Evolutionary conservation across 2,113 vertebrate genomes (phyloP).

Genomic region (Ammospiza caudacuta): DNA sequence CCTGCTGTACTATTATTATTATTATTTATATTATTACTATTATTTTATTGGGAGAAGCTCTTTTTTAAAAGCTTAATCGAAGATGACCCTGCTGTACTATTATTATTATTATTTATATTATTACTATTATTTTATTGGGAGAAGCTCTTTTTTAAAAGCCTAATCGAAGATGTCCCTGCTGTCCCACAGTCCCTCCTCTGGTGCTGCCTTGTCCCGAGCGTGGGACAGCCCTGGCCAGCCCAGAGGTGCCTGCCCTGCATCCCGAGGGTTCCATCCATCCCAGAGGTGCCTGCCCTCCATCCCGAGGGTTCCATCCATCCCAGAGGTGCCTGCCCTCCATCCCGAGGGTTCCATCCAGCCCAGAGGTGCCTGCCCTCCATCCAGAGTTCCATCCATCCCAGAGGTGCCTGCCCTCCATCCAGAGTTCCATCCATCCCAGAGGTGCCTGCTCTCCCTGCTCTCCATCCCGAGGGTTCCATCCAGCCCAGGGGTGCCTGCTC

Average conservation of each 20-base stretch:
- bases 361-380: too few species aligned
- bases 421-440: too few species aligned
- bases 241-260: too few species aligned
- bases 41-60: not conserved
- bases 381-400: too few species aligned
- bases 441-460: not conserved
- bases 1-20: not conserved
- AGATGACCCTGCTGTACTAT: not conserved
- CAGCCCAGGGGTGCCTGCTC: not conserved
- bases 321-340: not conserved
- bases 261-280: too few species aligned
- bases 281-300: too few species aligned
- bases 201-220: fast-evolving
- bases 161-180: not conserved
- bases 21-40: not conserved
- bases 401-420: not conserved
- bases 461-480: too few species aligned
- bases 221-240: not conserved
- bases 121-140: not conserved
- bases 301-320: not conserved
- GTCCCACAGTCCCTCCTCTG: not conserved
- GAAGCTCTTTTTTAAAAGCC: not conserved
- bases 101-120: not conserved
- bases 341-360: too few species aligned
- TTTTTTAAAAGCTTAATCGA: not conserved